Percentiles rank a stretch among this genome's conserved stretches.
These are phyloP conservation scores for Gallirallus australis DNA, from an alignment of 2,797 vertebrate genomes.

Conservation along the genomic window DNA sequence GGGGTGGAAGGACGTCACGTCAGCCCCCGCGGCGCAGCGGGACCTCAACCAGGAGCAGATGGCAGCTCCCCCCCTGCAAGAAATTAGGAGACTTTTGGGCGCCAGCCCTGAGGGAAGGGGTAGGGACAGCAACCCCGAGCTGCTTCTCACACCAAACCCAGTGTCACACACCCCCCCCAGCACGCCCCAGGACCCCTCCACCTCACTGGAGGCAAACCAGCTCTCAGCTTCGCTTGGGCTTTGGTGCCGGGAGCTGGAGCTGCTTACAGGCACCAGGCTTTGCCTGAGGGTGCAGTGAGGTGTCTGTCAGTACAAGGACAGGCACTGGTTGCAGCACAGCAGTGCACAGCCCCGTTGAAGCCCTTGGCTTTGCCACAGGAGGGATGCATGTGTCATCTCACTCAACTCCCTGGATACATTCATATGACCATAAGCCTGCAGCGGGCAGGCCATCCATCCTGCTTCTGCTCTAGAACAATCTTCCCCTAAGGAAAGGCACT, in stretches of 20 bases:
- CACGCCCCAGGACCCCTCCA: background rate
- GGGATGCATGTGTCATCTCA: background rate
- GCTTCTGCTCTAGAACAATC: background rate
- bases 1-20: background rate
- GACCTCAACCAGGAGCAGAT: slow-evolving; percentile 16
- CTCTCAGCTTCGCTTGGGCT: background rate
- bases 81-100: background rate
- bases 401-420: background rate
- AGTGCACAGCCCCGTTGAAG: background rate
- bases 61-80: background rate
- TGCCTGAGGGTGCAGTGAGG: background rate
- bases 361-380: accelerated
- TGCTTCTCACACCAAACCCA: background rate
- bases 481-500: background rate
- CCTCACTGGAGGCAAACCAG: background rate
- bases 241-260: background rate
- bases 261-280: background rate
- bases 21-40: background rate
- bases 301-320: background rate
- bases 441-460: background rate
- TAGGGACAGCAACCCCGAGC: background rate
- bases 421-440: background rate
- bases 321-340: background rate
- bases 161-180: background rate
- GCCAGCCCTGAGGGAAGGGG: background rate